These are phyloP conservation scores for Copsychus sechellarum DNA, from an alignment of 2,113 vertebrate genomes.

Conservation along the genomic window DNA sequence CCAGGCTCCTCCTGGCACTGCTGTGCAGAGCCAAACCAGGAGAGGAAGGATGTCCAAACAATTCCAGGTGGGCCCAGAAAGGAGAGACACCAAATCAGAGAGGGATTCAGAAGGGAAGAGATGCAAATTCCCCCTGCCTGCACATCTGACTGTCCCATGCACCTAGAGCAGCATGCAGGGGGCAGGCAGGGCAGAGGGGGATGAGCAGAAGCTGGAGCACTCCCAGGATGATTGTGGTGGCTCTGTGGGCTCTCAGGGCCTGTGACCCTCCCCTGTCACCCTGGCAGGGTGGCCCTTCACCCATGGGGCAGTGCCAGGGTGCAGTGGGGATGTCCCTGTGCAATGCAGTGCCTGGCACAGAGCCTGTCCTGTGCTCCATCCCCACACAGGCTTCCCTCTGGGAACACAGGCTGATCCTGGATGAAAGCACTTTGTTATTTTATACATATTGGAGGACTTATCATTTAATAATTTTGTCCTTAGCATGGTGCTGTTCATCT, in stretches of 20 bases:
- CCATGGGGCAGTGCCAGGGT: accelerated
- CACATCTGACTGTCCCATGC: accelerated
- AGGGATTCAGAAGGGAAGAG: neutral
- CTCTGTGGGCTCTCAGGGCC: neutral
- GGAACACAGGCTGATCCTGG: neutral
- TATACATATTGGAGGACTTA: neutral
- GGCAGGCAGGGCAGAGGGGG: neutral
- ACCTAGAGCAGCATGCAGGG: too few species aligned
- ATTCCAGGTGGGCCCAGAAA: neutral
- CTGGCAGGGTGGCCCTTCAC: neutral
- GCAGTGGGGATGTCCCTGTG: neutral
- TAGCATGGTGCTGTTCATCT: neutral
- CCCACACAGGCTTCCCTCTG: neutral
- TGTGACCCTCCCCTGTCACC: neutral
- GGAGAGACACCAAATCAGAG: neutral
- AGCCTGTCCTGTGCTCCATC: neutral
- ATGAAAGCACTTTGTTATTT: neutral
- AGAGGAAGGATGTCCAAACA: neutral
- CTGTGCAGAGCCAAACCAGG: neutral
- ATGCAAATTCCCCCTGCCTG: neutral
- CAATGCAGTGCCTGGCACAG: accelerated
- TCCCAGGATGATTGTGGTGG: neutral
- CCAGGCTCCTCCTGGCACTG: neutral
- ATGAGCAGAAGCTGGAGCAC: neutral
- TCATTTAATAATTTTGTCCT: neutral